phyloP scores from a whole-genome alignment of 2,113 vertebrate genomes.

The Pedetes capensis region DNA sequence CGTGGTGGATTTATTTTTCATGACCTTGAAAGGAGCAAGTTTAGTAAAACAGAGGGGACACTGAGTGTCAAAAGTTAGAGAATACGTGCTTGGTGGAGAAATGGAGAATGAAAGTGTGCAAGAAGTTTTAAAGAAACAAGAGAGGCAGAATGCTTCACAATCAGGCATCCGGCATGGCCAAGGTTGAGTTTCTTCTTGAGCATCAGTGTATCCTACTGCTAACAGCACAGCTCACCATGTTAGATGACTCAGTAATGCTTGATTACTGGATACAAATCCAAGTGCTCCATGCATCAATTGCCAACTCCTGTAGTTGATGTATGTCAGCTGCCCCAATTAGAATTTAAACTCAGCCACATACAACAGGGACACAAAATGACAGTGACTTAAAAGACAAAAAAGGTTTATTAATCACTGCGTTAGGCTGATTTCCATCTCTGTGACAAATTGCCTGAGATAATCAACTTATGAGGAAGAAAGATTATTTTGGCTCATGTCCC shows the following conservation, averaged over 20 bases:
- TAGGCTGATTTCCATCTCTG: neutral
- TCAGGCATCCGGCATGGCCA: neutral
- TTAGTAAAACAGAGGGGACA: neutral
- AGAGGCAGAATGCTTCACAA: neutral
- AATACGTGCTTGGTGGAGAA: neutral
- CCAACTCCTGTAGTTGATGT: neutral
- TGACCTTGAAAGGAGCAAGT: neutral
- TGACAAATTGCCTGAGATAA: too few species aligned
- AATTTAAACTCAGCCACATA: neutral
- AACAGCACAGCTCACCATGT: too few species aligned
- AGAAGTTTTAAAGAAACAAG: neutral
- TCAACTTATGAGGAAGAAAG: too few species aligned
- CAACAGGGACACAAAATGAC: neutral
- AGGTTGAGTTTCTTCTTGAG: too few species aligned
- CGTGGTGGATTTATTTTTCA: neutral
- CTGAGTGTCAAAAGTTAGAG: neutral
- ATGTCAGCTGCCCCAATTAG: neutral
- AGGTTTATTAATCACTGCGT: too few species aligned
- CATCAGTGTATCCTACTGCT: too few species aligned
- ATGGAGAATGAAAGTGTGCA: neutral
- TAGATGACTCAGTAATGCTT: too few species aligned
- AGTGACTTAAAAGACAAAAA: neutral
- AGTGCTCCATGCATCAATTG: neutral
- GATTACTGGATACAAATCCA: too few species aligned
- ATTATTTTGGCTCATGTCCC: too few species aligned